Base-by-base conservation (phyloP, 2,797 vertebrate species). In the Leptatherina wallacei region DNA sequence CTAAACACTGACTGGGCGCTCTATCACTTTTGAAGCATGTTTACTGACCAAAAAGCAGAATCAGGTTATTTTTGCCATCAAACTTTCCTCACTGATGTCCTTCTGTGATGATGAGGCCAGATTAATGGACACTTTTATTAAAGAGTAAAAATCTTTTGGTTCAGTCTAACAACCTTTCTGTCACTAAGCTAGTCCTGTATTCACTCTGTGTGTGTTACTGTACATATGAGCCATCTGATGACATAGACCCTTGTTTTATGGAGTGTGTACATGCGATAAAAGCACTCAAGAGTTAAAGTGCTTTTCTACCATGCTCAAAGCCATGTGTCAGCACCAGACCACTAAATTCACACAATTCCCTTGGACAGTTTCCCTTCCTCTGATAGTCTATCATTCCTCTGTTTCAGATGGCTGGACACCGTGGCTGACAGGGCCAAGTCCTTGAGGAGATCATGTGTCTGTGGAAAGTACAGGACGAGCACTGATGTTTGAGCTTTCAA, bases 381-480 rank as follows among this genome's bases (percentile, higher is more conserved):
- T 87, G 88, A 93, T 92, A 90, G 91, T 91, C 87, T 85, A 89
- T 92, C 90, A 92, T 91, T 82, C 83, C 89, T 88, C 83, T 85
- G 91, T 93, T 92, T 93, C 92, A 93, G 92, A 83, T 93, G 91
- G 87, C 80, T 93, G 92, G 88, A 83, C 89, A 88, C 90, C 86
- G 86, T 63, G 86, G 89, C 88, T 93, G 93, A 94, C 91, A 75
- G 91, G 78, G 88, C 90, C 73, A 73, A 93, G 92, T 92, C 91
- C 92, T 94, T 93, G 90, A 93, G 90, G 91, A 90, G 92, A 93
- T 93, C 90, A 89, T 90, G 92, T 93, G 91, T 93, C 93, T 91
- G 89, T 88, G 84, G 81, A 91, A 89, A 90, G 91, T 90, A 89
- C 89, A 88, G 90, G 88, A 88, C 87, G 80, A 85, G 85, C 85